These are phyloP conservation scores for Equus przewalskii DNA, from an alignment of 2,113 vertebrate species.

Conservation along the genomic window DNA sequence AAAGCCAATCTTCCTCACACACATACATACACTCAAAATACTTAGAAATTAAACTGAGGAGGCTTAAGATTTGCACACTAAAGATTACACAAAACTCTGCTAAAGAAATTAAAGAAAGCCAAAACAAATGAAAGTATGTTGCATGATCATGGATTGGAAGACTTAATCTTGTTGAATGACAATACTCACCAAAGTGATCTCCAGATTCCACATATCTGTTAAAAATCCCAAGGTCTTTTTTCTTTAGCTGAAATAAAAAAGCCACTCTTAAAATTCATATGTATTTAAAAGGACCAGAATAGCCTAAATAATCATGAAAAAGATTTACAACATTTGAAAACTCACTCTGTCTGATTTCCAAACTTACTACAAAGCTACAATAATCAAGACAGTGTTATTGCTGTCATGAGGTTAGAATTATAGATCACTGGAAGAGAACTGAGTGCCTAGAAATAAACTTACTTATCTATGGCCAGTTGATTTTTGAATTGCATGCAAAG, in stretches of 20 bases:
- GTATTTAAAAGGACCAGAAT: not conserved
- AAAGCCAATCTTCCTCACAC: too few relatives aligned
- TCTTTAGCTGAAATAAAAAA: not conserved
- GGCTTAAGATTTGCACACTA: not conserved
- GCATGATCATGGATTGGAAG: not conserved
- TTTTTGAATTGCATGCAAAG: too few relatives aligned
- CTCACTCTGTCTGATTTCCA: not conserved
- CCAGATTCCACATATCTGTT: not conserved
- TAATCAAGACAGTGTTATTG: not conserved
- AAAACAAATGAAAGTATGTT: not conserved
- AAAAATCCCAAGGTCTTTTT: not conserved
- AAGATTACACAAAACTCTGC: not conserved
- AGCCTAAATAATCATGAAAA: not conserved
- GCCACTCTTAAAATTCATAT: not conserved
- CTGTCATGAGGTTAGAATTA: not conserved
- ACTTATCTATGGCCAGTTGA: too few relatives aligned
- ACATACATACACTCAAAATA: not conserved
- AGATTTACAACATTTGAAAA: not conserved
- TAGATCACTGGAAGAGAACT: not conserved
- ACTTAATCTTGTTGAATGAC: not conserved
- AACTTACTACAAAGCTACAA: not conserved
- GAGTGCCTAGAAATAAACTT: not conserved
- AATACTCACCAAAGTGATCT: not conserved
- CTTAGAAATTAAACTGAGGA: not conserved
- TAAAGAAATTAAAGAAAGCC: not conserved